Evolutionary conservation across 2,113 vertebrate species (phyloP).

Genomic region (Cariama cristata): DNA sequence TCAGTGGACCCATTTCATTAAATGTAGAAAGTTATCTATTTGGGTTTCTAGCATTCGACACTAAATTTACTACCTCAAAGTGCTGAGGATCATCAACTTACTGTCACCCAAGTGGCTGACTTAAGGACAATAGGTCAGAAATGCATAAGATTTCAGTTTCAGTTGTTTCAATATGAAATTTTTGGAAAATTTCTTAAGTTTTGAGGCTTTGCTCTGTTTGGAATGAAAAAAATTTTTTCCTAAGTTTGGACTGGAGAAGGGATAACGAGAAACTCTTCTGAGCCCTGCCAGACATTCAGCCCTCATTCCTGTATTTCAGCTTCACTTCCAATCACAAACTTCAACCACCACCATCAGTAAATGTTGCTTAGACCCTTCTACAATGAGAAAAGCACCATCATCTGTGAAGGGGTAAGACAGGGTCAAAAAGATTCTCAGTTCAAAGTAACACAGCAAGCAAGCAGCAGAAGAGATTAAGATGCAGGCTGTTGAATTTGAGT

Average conservation of each 20-base stretch:
- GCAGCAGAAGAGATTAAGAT: neutral
- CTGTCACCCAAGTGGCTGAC: neutral
- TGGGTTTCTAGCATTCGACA: neutral
- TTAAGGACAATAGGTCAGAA: neutral
- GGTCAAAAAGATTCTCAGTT: neutral
- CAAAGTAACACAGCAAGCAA: neutral
- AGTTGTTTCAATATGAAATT: neutral
- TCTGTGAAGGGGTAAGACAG: neutral
- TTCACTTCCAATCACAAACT: neutral
- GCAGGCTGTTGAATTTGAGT: neutral
- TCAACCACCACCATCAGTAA: neutral
- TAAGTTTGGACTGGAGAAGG: neutral
- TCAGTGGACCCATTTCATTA: neutral
- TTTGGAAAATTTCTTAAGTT: neutral
- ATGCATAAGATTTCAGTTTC: neutral
- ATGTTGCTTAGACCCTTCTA: neutral
- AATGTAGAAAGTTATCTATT: neutral
- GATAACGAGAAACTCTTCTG: neutral
- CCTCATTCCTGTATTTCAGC: neutral
- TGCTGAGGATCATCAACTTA: neutral
- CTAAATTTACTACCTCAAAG: neutral
- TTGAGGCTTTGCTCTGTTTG: neutral
- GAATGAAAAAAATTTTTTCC: neutral
- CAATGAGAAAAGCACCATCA: neutral
- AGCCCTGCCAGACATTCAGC: neutral